These are phyloP conservation scores for Anoplolepis gracilipes DNA, from an alignment of 1,140 invertebrate species.

Conservation along the genomic window DNA sequence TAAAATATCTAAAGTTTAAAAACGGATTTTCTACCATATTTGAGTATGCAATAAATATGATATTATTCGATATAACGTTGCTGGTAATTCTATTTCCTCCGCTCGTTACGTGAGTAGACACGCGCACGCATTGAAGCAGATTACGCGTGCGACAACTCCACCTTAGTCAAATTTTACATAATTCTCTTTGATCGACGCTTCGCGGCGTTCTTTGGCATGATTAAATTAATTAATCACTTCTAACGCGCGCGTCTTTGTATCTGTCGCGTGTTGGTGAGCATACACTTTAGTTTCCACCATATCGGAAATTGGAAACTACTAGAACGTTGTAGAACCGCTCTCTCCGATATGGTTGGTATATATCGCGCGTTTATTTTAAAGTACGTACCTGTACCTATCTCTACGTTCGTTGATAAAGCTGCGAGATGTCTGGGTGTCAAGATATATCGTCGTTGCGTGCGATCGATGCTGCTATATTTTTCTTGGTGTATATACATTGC, in stretches of 20 bases:
- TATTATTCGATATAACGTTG: neutral
- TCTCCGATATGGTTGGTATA: neutral
- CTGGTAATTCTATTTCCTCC: slow-evolving; percentile 26
- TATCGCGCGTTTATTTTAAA: slow-evolving; percentile 24
- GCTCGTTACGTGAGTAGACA: neutral
- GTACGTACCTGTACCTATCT: neutral
- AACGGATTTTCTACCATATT: neutral
- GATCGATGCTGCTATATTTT: slow-evolving; percentile 56
- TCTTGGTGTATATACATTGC: slow-evolving; percentile 25
- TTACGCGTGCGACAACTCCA: slow-evolving; percentile 22
- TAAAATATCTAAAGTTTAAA: neutral
- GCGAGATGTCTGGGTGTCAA: slow-evolving; percentile 4
- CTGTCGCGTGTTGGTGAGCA: slow-evolving; percentile 19
- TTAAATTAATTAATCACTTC: slow-evolving; percentile 60
- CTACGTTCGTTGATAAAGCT: slow-evolving; percentile 1
- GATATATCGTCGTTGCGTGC: slow-evolving; percentile 44
- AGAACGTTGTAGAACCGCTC: slow-evolving; percentile 16
- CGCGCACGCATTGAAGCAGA: neutral
- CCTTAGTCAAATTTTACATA: slow-evolving; percentile 30
- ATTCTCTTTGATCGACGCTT: slow-evolving; percentile 53
- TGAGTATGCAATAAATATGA: neutral
- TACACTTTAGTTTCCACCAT: slow-evolving; percentile 12
- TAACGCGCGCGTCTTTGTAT: slow-evolving; percentile 38
- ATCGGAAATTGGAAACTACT: slow-evolving; percentile 19
- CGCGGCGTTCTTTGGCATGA: slow-evolving; percentile 41